Evolutionary conservation across 2,888 invertebrate genomes (phyloP).

Genomic region (Platycheirus albimanus): DNA sequence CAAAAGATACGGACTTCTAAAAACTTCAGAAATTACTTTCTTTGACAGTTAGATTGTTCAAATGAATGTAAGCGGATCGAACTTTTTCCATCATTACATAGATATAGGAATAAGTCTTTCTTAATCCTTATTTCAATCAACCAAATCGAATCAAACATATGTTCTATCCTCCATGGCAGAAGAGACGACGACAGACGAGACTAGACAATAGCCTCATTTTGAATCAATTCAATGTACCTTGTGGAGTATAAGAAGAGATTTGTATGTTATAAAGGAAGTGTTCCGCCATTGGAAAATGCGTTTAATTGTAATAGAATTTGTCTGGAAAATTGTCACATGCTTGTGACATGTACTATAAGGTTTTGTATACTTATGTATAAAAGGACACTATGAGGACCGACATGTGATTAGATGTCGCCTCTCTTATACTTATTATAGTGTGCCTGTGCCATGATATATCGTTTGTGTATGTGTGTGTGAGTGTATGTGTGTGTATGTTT

Average conservation of each 20-base stretch:
- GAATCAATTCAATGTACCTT: conserved; percentile 27
- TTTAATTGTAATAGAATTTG: conserved; percentile 71
- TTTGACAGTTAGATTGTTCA: background rate
- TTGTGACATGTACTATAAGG: conserved; percentile 45
- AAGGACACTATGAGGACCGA: conserved; percentile 41
- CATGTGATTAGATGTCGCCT: conserved; percentile 66
- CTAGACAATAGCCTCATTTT: conserved; percentile 29
- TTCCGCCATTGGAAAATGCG: conserved; percentile 43
- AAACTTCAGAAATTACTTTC: no score
- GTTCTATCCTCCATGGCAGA: conserved; percentile 37
- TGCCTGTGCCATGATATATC: no score
- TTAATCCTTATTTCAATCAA: conserved; percentile 57
- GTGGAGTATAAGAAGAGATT: conserved; percentile 24
- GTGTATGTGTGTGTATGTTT: no score
- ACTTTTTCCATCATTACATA: background rate
- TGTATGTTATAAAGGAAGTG: conserved; percentile 14
- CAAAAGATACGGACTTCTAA: no score
- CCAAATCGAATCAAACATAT: conserved; percentile 43
- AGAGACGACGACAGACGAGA: no score
- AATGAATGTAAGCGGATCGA: background rate
- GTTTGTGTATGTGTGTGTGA: no score
- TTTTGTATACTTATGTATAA: conserved; percentile 6
- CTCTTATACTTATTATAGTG: background rate
- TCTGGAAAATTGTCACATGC: conserved; percentile 67
- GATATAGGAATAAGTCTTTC: no score